Base-by-base conservation (phyloP, 2,888 invertebrate genomes). In the Melanchra persicariae region DNA sequence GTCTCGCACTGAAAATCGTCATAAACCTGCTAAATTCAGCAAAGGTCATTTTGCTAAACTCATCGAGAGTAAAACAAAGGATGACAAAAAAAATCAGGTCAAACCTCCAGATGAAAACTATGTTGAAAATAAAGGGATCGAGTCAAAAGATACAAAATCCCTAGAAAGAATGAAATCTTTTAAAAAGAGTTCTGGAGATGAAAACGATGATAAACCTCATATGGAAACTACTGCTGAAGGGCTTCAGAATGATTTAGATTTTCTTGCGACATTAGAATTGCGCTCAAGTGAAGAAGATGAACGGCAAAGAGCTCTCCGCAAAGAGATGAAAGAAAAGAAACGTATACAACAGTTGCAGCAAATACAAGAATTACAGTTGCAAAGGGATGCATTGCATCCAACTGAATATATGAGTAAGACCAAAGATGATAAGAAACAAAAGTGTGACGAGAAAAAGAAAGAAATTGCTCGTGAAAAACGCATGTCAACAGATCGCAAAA, bases 261-360 rank as follows among this genome's bases (percentile, higher is more conserved):
- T 97, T 86, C 92, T 97, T 69, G 96, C 96, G 49, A 96, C 96
- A 30, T 91, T 97, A 69, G 97, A 97, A 87, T 89, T 97, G 43
- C 91, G 96, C 75, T 96, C 97, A 22, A 96, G 96, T 81, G 96
- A 97, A 90, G 97, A 97, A 90, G 96, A 96, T 72, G 97, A 97
- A 89, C 96, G 93, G 87, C 96, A 96, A 89, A 95, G 95, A 87
- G 96, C 96, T 65, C 91, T 96, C 55, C 92, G 94, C 79, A 96
- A 96, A 88, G 96, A 96, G 86, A 94, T 95, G 93, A 96, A 96
- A 90, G 96, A 96, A 87, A 96, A 96, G 86, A 96, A 96, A 88
- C 92, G 95, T 30, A 94, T 95, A 85, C 96, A 95, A 86, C 96
- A 94, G 88, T 87, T 95, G 79, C 93, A 94, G 87, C 94, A 94